Base-by-base conservation (phyloP, 2,113 vertebrate genomes). In the Meles meles region DNA sequence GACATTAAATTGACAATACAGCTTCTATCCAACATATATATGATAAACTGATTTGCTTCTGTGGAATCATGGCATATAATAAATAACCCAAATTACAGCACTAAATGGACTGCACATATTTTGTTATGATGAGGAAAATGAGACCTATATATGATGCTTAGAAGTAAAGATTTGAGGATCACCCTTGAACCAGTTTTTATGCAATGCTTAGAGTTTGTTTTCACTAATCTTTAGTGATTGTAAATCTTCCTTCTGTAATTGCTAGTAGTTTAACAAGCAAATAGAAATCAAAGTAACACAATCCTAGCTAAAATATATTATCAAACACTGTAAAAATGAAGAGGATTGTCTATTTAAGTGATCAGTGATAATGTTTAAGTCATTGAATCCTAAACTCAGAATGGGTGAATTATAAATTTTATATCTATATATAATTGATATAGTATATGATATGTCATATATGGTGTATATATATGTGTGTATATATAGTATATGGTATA, bases 1-100 rank as follows among this genome's bases (percentile, higher is more conserved):
- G n/a, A 85, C 81, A 95, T 94, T 71, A 96, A 97, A 94, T 59
- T 61, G 76, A 83, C 59, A 86, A 76, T 52, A 85, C 13, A 77
- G 2, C 18, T 42, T 93, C 18, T 94, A 11, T 39, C 14, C 29
- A 92, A 61, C 7, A 37, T 9, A 76, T 49, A 84, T 61, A 88
- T 76, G 23, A 65, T 39, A 17, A 55, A 39, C 57, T 93, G 59
- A 83, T 44, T 96, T 92, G 25, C 29, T 90, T 5, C 39, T 97
- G 14, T 85, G 10, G 27, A 95, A 93, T 81, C 1, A 69, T 7
- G 14, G 8, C 34, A 81, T 83, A 61, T 59, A 63, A 90, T 44
- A 25, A 96, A 90, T 89, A 88, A 84, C 77, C 42, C 17, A 95
- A 85, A 82, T 88, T 67, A 49, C n/a, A 10, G 21, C 34, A 72